Base-by-base conservation (phyloP, 2,888 invertebrate genomes). In the Lasius platythorax region DNA sequence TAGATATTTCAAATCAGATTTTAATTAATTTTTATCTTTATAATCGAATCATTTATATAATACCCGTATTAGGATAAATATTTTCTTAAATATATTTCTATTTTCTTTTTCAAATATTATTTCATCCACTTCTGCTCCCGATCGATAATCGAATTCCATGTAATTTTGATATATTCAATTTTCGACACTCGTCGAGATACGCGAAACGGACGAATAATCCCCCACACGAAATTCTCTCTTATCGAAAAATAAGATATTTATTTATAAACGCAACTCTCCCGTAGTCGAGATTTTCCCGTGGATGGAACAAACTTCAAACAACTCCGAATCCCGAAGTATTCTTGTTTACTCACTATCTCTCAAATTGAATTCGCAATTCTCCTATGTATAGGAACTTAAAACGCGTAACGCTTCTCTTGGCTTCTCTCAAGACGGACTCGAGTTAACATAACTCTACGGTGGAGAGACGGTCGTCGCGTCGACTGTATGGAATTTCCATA, bases 401-500 rank as follows among this genome's bases (percentile, higher is more conserved):
- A 56, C 18, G 66, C 40, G 18, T 37, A 30, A 18, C 18, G 43
- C 18, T 40, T 50, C 15, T 43, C 53, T 9, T 28, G 6, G 12
- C 18, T 28, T 53, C 53, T n/a, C 53, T 53, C n/a, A n/a, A 53
- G 53, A 53, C 53, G 53, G n/a, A 53, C 2, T 53, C n/a, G 53
- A 53, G 53, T 53, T 53, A 53, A 53, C 53, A 53, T 53, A 53
- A 53, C 53, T 53, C 53, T n/a, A 8, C 50, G 6, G 18, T 6
- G 53, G n/a, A 53, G 53, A 53, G 53, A 53, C 53, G 6, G 18
- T 50, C 50, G 72, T 70, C 70, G n/a, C 12, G 2, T 46, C 15
- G 67, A 8, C n/a, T n/a, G 53, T n/a, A 53, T 61, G 37, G 70
- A 79, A 79, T 79, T 72, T 79, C 72, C 73, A 72, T 72, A 79